Base-by-base conservation (phyloP, 2,888 invertebrate species). In the Andrena chrysosceles region DNA sequence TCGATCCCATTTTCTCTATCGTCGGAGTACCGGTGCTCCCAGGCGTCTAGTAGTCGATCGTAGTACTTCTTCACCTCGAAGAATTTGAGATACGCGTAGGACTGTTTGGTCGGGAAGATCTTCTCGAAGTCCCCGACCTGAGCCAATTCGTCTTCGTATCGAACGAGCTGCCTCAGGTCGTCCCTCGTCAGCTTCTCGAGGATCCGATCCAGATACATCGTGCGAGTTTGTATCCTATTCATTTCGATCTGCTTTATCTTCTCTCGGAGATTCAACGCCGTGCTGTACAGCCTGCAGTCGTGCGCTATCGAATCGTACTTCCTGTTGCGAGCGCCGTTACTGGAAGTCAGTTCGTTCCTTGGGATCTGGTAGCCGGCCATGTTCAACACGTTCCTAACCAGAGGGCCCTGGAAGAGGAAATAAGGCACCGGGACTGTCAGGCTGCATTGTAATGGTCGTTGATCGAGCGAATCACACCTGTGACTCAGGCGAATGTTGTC, bases 1-100 rank as follows among this genome's bases (percentile, higher is more conserved):
- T 71, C 23, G n/a, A 87, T 92, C 96, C 97, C 97, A 87, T 95
- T 94, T 10, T 94, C 94, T 89, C 98, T 95, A 89, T 96, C 95
- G 23, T 93, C 94, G 77, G 56, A 52, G 26, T 81, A 83, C n/a
- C 64, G 75, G 54, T 76, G 16, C 6, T 83, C 82, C 82, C 82
- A 83, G 5, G 75, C 81, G 64, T 83, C 81, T 3, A 83, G n/a
- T 0, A 83, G 29, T 13, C 81, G 74, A 23, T 83, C 81, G 59
- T 83, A 83, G 52, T 83, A 83, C 10, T 76, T 54, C 1, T 75
- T 33, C 13, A 76, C 63, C 6, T 75, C 52, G 71, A 83, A 83
- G 56, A 67, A 82, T 69, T 49, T 81, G 0, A 75, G 33, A 0
- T 83, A 83, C 20, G 13, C 8, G 23, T 75, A 54, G 1, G 68